Evolutionary conservation across 2,888 invertebrate genomes (phyloP).

Genomic region (Hydrotaea diabolus): DNA sequence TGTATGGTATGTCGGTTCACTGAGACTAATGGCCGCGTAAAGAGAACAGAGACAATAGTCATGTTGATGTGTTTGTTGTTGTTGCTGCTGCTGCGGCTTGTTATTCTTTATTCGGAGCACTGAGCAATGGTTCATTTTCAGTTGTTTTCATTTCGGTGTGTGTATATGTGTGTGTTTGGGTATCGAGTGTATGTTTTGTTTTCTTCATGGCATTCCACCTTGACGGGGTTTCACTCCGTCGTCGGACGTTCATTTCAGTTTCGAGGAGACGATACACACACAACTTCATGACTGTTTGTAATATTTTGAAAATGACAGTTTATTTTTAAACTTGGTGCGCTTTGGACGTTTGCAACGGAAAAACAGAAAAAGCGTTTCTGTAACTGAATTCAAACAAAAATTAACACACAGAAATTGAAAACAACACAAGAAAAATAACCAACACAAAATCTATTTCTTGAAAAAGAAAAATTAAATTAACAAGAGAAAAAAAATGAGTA

Average conservation of each 20-base stretch:
- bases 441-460: not conserved
- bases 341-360: constrained; percentile 71
- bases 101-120: no score
- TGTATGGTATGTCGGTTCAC: not conserved
- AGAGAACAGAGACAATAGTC: no score
- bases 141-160: not conserved
- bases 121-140: not conserved
- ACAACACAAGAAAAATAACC: constrained; percentile 31
- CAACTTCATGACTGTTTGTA: constrained; percentile 54
- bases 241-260: not conserved
- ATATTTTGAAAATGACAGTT: constrained; percentile 67
- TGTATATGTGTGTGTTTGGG: no score
- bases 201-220: not conserved
- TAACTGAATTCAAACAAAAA: constrained; percentile 50
- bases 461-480: not conserved
- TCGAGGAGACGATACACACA: not conserved
- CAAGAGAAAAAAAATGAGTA: not conserved
- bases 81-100: not conserved
- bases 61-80: no score
- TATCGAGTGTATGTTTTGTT: not conserved
- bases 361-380: constrained; percentile 27
- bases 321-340: constrained; percentile 73
- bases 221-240: not conserved
- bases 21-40: not conserved
- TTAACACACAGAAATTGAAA: not conserved